A percentile compares a stretch with the other conserved stretches of the same genome.
Conservation (phyloP, 2,113 vertebrate species). For the Oriolus oriolus region DNA sequence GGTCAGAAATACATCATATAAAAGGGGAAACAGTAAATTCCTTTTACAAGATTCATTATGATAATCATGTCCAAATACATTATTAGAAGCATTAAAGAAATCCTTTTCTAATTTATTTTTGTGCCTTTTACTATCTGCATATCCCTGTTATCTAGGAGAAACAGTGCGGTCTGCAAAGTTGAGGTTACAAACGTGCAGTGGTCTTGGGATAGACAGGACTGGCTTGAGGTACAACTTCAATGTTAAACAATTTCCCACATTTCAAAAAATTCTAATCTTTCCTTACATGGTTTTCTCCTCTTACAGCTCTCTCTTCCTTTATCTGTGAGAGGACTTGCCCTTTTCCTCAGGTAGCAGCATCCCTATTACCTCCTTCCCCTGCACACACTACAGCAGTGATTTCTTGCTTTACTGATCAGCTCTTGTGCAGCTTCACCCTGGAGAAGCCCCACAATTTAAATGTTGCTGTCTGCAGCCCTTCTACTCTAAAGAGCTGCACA, state of each 20-base stretch:
- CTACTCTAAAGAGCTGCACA: neutral
- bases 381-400: neutral
- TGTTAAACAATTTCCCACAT: slow-evolving; percentile 48
- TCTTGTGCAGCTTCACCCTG: neutral
- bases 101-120: slow-evolving; percentile 66
- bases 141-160: slow-evolving; percentile 61
- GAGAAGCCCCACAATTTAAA: slow-evolving; percentile 30
- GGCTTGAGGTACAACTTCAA: slow-evolving; percentile 15
- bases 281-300: neutral
- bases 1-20: slow-evolving; percentile 45
- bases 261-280: slow-evolving; percentile 30
- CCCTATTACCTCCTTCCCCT: slow-evolving; percentile 38
- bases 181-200: slow-evolving; percentile 17
- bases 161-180: slow-evolving; percentile 39
- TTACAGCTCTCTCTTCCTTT: slow-evolving; percentile 33
- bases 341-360: slow-evolving; percentile 44
- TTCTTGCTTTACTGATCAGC: slow-evolving; percentile 29
- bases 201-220: slow-evolving; percentile 13
- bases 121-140: slow-evolving; percentile 27
- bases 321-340: slow-evolving; percentile 39
- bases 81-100: slow-evolving; percentile 56
- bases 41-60: slow-evolving; percentile 63
- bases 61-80: slow-evolving; percentile 59
- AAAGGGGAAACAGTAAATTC: slow-evolving; percentile 41
- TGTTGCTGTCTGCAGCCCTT: neutral